Base-by-base conservation (phyloP, 2,888 invertebrate genomes). In the Pocota personata region DNA sequence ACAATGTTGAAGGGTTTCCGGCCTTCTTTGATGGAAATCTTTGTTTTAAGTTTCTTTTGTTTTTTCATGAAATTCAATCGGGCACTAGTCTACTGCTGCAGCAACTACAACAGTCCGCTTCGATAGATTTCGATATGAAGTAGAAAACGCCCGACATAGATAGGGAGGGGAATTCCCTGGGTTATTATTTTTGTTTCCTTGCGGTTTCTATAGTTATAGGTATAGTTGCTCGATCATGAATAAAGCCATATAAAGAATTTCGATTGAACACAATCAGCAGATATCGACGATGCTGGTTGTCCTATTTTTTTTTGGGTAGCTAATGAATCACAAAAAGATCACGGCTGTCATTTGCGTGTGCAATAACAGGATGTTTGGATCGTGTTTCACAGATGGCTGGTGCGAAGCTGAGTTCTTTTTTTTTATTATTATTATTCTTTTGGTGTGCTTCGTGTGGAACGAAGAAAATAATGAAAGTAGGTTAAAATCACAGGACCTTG, bases 401-500 rank as follows among this genome's bases (percentile, higher is more conserved):
- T 71, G 80, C 75, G 57, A 75, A 71, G 43, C 48, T 55, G 12
- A 30, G 40, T 52, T 35, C 19, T 10, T 43, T 16, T 52, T 62
- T 55, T 40, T 43, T 66, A 24, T 24, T 24, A 3, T 24, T 4
- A 24, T 62, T 67, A 32, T 60, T 50, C 21, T 69, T 57, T 75
- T 55, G 55, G 24, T 64, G 30, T 71, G 57, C 37, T 75, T 84
- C 46, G 43, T 69, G 62, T 79, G 43, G 62, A 75, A 71, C 37
- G 52, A 50, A 71, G 16, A 83, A 67, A 83, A 72, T 52, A 79
- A 75, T 60, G 76, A 86, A 86, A 86, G 86, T 86, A 86, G 86
- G 86, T 86, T 86, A 86, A 82, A 86, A 82, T 86, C 82, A 77
- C 86, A 82, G 72, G 86, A 86, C 86, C 86, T 86, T 86, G 86